Conservation (phyloP, 2,113 vertebrate genomes). For the Jaculus jaculus region DNA sequence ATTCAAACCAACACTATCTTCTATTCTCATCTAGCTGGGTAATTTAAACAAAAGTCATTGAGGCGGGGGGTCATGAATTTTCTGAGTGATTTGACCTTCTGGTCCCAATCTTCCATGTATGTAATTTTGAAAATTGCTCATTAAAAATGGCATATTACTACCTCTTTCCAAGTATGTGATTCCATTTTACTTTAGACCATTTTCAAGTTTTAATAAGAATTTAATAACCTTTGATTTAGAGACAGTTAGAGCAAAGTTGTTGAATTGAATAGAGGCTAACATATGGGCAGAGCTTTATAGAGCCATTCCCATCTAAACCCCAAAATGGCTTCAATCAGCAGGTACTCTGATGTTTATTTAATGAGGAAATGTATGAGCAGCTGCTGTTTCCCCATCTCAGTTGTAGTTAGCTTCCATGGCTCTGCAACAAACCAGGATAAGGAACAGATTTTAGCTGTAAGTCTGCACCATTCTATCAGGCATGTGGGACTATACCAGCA, state of each 20-base stretch:
- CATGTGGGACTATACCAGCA: neutral
- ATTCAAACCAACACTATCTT: slow-evolving; percentile 44
- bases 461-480: slow-evolving; percentile 62
- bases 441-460: slow-evolving; percentile 63
- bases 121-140: slow-evolving; percentile 14
- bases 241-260: slow-evolving; percentile 60
- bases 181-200: slow-evolving; percentile 54
- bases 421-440: slow-evolving; percentile 63
- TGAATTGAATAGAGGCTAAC: slow-evolving; percentile 69
- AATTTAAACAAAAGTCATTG: slow-evolving; percentile 51
- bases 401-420: slow-evolving; percentile 68
- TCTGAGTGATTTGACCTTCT: slow-evolving; percentile 26
- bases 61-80: neutral
- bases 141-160: slow-evolving; percentile 29
- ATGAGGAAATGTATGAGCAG: slow-evolving; percentile 78
- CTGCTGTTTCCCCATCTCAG: slow-evolving; percentile 68
- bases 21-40: slow-evolving; percentile 39
- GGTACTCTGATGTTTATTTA: slow-evolving; percentile 77
- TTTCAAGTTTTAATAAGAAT: slow-evolving; percentile 70
- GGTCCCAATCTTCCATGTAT: neutral
- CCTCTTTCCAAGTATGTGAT: slow-evolving; percentile 32
- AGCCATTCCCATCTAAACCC: slow-evolving; percentile 55
- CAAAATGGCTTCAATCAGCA: slow-evolving; percentile 74
- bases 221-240: slow-evolving; percentile 68
- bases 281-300: slow-evolving; percentile 71